phyloP scores from a whole-genome alignment of 2,888 invertebrate genomes.

The Hyalella azteca region DNA sequence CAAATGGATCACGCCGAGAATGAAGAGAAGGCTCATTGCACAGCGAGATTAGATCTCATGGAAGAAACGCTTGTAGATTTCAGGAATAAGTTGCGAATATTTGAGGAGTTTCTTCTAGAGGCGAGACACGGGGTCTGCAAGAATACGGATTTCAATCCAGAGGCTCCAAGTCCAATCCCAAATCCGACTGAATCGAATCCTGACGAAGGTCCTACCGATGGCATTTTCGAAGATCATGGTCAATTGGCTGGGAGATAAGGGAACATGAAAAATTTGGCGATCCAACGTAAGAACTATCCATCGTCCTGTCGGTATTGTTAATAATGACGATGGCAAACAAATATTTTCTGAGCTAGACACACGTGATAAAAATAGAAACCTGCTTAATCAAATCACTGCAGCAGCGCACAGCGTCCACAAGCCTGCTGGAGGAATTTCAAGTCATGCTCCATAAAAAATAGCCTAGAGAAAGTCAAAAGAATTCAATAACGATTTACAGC shows the following conservation, averaged over 20 bases:
- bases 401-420: neutral
- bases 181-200: too few relatives aligned
- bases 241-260: neutral
- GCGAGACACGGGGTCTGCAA: neutral
- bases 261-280: neutral
- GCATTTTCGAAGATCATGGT: neutral
- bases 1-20: neutral
- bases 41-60: neutral
- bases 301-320: too few relatives aligned
- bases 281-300: too few relatives aligned
- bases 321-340: neutral
- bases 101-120: neutral
- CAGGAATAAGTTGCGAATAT: neutral
- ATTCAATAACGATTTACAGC: constrained; percentile 26
- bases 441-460: neutral
- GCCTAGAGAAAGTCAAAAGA: neutral
- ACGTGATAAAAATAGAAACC: neutral
- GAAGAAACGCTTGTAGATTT: neutral
- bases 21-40: neutral
- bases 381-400: neutral
- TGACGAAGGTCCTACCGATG: too few relatives aligned
- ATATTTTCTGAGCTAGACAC: neutral
- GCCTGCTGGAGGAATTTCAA: neutral
- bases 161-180: neutral
- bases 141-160: neutral